Conservation (phyloP, 2,888 invertebrate genomes). For the Patella pellucida region DNA sequence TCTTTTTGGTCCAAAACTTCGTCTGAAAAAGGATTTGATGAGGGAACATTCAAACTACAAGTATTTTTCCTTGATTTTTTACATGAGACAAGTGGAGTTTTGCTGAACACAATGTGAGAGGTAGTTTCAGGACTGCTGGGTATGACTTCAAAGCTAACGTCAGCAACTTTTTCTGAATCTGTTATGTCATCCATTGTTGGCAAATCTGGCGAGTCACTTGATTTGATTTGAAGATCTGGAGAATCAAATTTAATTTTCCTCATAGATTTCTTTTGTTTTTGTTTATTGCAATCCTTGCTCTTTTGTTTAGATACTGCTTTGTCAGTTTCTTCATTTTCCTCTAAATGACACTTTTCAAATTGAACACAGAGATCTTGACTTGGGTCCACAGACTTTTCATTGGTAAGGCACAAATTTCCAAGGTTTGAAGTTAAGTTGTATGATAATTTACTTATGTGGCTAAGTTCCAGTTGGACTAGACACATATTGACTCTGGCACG, state of each 20-base stretch:
- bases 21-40: too few species aligned
- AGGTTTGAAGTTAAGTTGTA: neutral
- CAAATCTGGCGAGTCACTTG: neutral
- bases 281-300: neutral
- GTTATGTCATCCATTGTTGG: neutral
- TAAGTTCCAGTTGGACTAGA: neutral
- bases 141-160: neutral
- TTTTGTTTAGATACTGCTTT: neutral
- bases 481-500: slow-evolving; percentile 4
- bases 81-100: neutral
- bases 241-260: slow-evolving; percentile 6
- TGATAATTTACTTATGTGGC: neutral
- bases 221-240: neutral
- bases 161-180: too few species aligned
- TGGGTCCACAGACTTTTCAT: neutral
- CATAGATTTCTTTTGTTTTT: neutral
- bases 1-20: too few species aligned
- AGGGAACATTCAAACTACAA: too few species aligned
- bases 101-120: neutral
- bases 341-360: neutral
- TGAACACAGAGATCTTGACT: neutral
- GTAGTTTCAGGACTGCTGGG: neutral
- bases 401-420: neutral
- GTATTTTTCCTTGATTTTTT: too few species aligned
- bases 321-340: neutral